phyloP scores from a whole-genome alignment of 2,888 invertebrate genomes.

The Cataglyphis albicans region DNA sequence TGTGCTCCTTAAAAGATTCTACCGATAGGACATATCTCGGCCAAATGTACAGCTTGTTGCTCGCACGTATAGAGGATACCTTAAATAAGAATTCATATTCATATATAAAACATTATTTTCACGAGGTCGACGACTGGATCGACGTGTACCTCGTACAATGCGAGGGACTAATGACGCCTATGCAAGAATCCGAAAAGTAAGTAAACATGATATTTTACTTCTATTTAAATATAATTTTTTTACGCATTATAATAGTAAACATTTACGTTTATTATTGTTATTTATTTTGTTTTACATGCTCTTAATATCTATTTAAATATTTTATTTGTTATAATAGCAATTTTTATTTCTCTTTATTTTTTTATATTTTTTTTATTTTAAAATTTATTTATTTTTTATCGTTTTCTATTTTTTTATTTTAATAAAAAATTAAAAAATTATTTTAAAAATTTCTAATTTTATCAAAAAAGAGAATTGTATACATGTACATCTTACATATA shows the following conservation, averaged over 20 bases:
- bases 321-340: not conserved
- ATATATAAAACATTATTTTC: not conserved
- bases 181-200: not conserved
- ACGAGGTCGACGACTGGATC: not conserved
- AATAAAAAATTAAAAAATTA: not conserved
- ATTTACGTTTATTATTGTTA: no score
- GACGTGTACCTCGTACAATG: slow-evolving; percentile 1
- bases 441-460: slow-evolving; percentile 1
- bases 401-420: not conserved
- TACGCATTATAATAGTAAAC: not conserved
- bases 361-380: not conserved
- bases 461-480: not conserved
- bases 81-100: not conserved
- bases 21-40: slow-evolving; percentile 59
- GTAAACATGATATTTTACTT: not conserved
- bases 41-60: slow-evolving; percentile 52
- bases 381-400: not conserved
- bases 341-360: not conserved
- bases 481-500: not conserved
- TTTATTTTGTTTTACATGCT: no score
- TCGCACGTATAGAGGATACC: slow-evolving; percentile 57
- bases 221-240: not conserved
- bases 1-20: slow-evolving; percentile 59
- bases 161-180: not conserved
- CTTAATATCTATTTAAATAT: not conserved